Evolutionary conservation across 1,140 invertebrate genomes (phyloP), one percentile per base, ranked within the genome.

Genomic region (Bradysia coprophila): DNA sequence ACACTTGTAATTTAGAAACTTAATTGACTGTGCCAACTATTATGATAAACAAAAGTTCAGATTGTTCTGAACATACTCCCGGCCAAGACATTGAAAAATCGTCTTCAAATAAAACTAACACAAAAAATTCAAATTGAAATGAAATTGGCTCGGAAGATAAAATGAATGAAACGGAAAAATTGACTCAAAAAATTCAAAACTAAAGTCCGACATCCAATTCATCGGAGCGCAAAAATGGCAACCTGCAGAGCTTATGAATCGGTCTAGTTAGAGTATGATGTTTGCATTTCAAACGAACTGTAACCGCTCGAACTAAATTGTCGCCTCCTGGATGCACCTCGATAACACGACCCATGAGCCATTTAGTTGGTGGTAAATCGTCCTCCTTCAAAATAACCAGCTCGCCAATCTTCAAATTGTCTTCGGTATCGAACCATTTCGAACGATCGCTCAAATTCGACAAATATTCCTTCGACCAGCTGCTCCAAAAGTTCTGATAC

Each of bases 311-410:
- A 4, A 61, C 55, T n/a, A 56, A 24, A 9, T 54, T 53, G 45
- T 63, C 61, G 4, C 21, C 13, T n/a, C 58, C 57, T 3, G 52
- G 53, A 45, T 55, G 49, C 21, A 57, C 51, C 16, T 55, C 46
- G 13, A 50, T 20, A 3, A 64, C 49, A 3, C 56, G 42, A n/a
- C 50, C 61, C 18, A 64, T 18, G 2, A 39, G n/a, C 62, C 63
- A 64, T 42, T 54, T 51, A 6, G 52, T 42, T n/a, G 54, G 56
- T 13, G 59, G 54, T 11, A 51, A 20, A 18, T 48, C 48, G 8
- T 57, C 52, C 31, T 52, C 45, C 38, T 56, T 54, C 3, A 64
- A 40, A 1, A 64, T 38, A 1, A 62, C 61, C 32, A 57, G 5
- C 2, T 45, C 32, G 11, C 50, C 49, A 16, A 51, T 34, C 36